phyloP scores from a whole-genome alignment of 2,888 invertebrate species.

The Leptinotarsa rubiginosa region DNA sequence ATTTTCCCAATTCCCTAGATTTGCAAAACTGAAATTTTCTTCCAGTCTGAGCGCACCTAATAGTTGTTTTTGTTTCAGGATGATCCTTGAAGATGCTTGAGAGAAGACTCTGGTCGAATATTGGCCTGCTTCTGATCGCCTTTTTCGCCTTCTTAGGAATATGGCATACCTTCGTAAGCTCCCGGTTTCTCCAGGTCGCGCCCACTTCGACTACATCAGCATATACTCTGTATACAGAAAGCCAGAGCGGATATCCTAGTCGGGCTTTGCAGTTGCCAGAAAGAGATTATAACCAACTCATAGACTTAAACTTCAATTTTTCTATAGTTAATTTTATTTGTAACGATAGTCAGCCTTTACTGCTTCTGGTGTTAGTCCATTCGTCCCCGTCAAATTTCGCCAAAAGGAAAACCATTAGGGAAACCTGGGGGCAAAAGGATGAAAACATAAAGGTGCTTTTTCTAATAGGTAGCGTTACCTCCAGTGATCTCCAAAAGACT shows the following conservation, averaged over 20 bases:
- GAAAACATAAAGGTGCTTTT: constrained; percentile 74
- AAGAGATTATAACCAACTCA: constrained; percentile 51
- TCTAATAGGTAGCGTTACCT: constrained; percentile 72
- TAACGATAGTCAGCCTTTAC: constrained; percentile 55
- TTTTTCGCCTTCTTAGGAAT: constrained; percentile 46
- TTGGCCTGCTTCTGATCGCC: constrained; percentile 44
- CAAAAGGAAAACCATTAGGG: constrained; percentile 76
- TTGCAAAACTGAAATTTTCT: too few relatives aligned
- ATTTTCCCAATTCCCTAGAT: too few relatives aligned
- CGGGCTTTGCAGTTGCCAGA: constrained; percentile 45
- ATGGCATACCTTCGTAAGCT: constrained; percentile 47
- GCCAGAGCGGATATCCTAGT: constrained; percentile 48
- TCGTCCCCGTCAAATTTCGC: constrained; percentile 76
- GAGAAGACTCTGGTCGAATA: constrained; percentile 51
- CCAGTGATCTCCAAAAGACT: constrained; percentile 54
- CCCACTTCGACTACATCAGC: constrained; percentile 31
- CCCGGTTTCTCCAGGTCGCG: constrained; percentile 19
- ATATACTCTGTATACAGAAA: constrained; percentile 52
- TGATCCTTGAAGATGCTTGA: constrained; percentile 52
- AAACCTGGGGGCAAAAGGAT: constrained; percentile 77
- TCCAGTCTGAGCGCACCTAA: too few relatives aligned
- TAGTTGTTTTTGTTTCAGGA: constrained; percentile 39
- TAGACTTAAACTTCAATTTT: constrained; percentile 50
- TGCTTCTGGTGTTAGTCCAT: constrained; percentile 75
- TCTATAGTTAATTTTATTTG: constrained; percentile 46